phyloP scores from a whole-genome alignment of 2,113 vertebrate genomes.

The Genyomyrus donnyi region DNA sequence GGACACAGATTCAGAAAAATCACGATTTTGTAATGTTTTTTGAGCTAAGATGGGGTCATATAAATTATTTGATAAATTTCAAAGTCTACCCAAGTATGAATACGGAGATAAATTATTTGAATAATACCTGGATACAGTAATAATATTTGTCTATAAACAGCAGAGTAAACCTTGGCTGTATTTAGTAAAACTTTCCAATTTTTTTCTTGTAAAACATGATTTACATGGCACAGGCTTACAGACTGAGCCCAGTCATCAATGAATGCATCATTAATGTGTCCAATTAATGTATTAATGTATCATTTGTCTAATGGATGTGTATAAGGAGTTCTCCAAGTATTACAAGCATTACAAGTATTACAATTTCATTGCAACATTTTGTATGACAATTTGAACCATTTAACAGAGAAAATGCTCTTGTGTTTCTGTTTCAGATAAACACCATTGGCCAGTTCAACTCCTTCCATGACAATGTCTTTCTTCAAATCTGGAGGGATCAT shows the following conservation, averaged over 20 bases:
- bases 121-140: neutral
- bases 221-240: neutral
- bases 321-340: neutral
- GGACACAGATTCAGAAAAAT: conserved; percentile 25
- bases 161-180: neutral
- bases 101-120: neutral
- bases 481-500: neutral
- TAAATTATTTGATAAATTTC: neutral
- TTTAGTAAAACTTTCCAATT: neutral
- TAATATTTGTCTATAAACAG: neutral
- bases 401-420: neutral
- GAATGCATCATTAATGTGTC: neutral
- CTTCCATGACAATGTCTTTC: neutral
- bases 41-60: conserved; percentile 9
- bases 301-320: neutral
- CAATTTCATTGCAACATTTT: neutral
- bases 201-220: neutral
- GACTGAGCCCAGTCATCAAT: neutral
- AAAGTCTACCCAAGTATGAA: neutral
- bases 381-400: neutral
- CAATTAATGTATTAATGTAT: neutral
- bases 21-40: conserved; percentile 33
- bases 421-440: conserved; percentile 17
- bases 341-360: neutral
- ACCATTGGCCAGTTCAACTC: neutral